These are phyloP conservation scores for Candidula unifasciata DNA, from an alignment of 2,888 invertebrate species.

Conservation along the genomic window DNA sequence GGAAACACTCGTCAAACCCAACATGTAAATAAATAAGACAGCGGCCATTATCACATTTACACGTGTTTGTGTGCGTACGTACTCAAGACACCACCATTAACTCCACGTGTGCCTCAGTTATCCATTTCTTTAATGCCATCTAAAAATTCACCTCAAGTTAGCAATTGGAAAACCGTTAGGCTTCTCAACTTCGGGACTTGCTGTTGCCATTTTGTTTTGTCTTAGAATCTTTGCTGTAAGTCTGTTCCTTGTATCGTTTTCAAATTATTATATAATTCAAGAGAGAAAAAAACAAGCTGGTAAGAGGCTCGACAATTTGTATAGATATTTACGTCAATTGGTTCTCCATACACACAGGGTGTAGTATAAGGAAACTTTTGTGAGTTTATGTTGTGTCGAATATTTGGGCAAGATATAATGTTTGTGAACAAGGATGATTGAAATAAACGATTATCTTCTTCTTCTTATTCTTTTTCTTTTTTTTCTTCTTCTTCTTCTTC, in stretches of 20 bases:
- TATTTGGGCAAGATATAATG: too few species aligned
- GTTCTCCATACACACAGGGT: too few species aligned
- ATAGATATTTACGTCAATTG: too few species aligned
- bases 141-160: background rate
- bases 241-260: background rate
- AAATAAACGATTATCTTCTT: too few species aligned
- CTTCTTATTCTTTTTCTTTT: too few species aligned
- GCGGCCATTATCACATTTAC: conserved; percentile 8
- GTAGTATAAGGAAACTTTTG: too few species aligned
- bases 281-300: too few species aligned
- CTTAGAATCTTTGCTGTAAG: too few species aligned
- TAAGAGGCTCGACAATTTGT: too few species aligned
- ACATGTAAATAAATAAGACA: conserved; percentile 25
- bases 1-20: background rate
- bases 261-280: background rate
- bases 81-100: conserved; percentile 3
- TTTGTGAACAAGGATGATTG: too few species aligned
- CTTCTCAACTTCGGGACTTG: background rate
- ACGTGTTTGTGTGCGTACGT: conserved; percentile 2
- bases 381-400: too few species aligned
- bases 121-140: background rate
- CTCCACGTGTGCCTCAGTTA: background rate
- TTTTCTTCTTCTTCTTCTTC: conserved; percentile 2
- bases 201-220: too few species aligned
- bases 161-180: background rate